Evolutionary conservation across 2,113 vertebrate genomes (phyloP), one percentile per base, ranked within the genome.

Genomic region (Steatornis caripensis): DNA sequence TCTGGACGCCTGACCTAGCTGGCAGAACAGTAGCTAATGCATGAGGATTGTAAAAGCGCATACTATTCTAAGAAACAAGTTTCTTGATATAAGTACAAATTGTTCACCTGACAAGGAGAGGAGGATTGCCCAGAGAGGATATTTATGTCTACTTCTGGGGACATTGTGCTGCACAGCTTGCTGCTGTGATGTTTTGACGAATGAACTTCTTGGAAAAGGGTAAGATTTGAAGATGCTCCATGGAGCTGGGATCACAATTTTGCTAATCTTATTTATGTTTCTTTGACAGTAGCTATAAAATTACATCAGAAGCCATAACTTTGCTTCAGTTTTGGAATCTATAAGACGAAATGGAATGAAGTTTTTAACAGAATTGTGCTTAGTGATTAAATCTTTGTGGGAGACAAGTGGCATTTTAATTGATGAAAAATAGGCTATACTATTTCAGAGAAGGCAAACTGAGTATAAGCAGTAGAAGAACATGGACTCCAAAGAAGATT

Each of bases 221-320:
- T 48, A 60, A 84, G 77, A n/a, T 77, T 21, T 70, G 66, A 61
- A 94, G 93, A 54, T 69, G 55, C 9, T 85, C 84, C 11, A 1
- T 36, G 61, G 64, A 34, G 80, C 68, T 92, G 92, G 45, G 66
- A 20, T 82, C 76, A 82, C 45, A 89, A 48, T 45, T 79, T 87
- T 77, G 23, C 29, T 86, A 34, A 62, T 91, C 39, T 60, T 87
- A 37, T 93, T 78, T 36, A 3, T 60, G 14, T 64, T 88, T 88
- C 71, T 29, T 60, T 89, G 89, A 72, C 88, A 83, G 60, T 21
- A 93, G 45, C 54, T 96, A 57, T 61, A 62, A 81, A 87, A 83
- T 95, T 75, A 58, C 41, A 77, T 36, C 71, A 60, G 75, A 75
- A 95, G 20, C 49, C 46, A 9, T 36, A 51, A 75, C 32, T 93